Evolutionary conservation across 2,797 vertebrate species (phyloP).

Genomic region (Anas georgica): DNA sequence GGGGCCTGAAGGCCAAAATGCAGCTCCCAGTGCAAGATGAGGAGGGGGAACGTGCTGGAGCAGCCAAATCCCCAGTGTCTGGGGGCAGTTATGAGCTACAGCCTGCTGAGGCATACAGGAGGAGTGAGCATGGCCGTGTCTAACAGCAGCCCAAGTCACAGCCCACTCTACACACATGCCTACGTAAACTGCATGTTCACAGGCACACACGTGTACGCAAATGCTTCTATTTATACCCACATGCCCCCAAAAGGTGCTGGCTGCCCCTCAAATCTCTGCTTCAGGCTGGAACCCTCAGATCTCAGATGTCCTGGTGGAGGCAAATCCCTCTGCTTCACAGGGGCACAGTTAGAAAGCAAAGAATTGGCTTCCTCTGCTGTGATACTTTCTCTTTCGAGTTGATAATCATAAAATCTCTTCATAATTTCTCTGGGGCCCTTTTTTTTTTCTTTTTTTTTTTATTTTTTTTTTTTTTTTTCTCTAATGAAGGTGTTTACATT

Average conservation of each 20-base stretch:
- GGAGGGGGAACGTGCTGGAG: not conserved
- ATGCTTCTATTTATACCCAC: not conserved
- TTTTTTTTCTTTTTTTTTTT: not conserved
- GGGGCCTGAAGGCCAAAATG: not conserved
- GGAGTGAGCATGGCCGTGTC: not conserved
- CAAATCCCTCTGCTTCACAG: not conserved
- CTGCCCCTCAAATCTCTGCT: not conserved
- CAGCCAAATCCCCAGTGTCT: not conserved
- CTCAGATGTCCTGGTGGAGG: not conserved
- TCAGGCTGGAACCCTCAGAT: not conserved
- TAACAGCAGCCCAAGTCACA: not conserved
- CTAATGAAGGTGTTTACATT: conserved; percentile 67
- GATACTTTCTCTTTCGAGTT: not conserved
- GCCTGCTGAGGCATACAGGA: not conserved
- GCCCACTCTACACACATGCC: fast-evolving
- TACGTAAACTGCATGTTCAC: fast-evolving
- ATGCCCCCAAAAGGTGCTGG: not conserved
- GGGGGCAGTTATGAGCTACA: not conserved
- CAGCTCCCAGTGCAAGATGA: fast-evolving
- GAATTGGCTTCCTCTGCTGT: not conserved
- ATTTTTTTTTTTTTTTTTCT: not conserved
- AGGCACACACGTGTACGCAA: fast-evolving
- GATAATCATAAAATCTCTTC: conserved; percentile 15
- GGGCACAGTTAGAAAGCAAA: not conserved
- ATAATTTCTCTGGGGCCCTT: conserved; percentile 30